Evolutionary conservation across 2,888 invertebrate species (phyloP), one percentile per base, ranked within the genome.

Genomic region (Ernsta delagoae): DNA sequence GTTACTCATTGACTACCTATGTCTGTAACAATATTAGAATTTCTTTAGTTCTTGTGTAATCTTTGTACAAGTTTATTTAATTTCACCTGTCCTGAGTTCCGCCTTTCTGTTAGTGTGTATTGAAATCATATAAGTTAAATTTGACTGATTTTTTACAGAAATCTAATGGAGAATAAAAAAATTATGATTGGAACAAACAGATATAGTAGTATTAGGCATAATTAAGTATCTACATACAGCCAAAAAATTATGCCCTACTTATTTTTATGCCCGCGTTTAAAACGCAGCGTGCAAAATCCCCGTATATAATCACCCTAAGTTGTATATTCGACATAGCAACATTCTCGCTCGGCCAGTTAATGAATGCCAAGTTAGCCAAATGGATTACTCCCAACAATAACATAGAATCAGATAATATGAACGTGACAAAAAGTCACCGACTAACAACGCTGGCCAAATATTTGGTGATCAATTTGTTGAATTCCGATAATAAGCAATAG

Each of bases 311-410:
- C 31, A 36, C 31, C 56, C 34, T 56, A 34, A 56, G n/a, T 36
- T 36, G 57, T 7, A 57, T 36, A 57, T 39, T 57, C 6, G 36
- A 57, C 57, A 7, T 34, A 57, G 57, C n/a, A 54, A 57, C 57
- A 57, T 16, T 50, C 50, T 62, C 36, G 50, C 16, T 36, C 6
- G n/a, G 36, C 62, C 50, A 62, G 62, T 62, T 50, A 62, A 62
- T 62, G 62, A 62, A 53, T 53, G 62, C 48, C 50, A 53, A 39
- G 12, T 61, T 56, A 56, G 61, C 24, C 45, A 53, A 39, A 62
- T 62, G 39, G 62, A 62, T 62, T 62, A 36, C 48, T 39, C 50
- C 12, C 43, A 12, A 48, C 12, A 12, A 34, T 61, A 43, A 45
- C n/a, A 36, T 36, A 48, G n/a, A 12, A 34, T 12, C 61, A 59